These are phyloP conservation scores for Nysson spinosus DNA, from an alignment of 2,888 invertebrate genomes.

Conservation along the genomic window DNA sequence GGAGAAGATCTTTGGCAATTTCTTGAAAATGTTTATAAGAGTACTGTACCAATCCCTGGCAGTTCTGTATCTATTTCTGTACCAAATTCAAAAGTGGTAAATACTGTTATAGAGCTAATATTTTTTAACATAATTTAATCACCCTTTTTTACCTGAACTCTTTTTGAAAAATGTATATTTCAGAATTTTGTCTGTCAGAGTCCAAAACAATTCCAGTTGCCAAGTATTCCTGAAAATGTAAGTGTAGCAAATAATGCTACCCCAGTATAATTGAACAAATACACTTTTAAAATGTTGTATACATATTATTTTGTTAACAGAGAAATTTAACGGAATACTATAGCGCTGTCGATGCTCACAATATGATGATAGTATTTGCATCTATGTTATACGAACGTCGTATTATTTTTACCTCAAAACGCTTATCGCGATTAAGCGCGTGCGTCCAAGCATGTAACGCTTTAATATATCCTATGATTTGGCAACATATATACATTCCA, in stretches of 20 bases:
- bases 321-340: conserved; percentile 98
- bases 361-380: conserved; percentile 97
- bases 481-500: conserved; percentile 99
- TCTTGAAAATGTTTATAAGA: conserved; percentile 83
- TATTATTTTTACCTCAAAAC: conserved; percentile 94
- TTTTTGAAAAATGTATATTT: conserved; percentile 71
- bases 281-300: not conserved
- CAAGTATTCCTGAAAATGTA: conserved; percentile 97
- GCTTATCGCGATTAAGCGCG: conserved; percentile 92
- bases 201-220: conserved; percentile 89
- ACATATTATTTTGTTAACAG: conserved; percentile 78
- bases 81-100: conserved; percentile 79
- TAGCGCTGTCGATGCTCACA: conserved; percentile 95
- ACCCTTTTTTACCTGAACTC: too few relatives aligned
- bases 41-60: conserved; percentile 85
- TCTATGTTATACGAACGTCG: conserved; percentile 96
- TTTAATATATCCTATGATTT: conserved; percentile 97
- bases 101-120: conserved; percentile 56
- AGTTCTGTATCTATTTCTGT: conserved; percentile 82
- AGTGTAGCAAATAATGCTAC: conserved; percentile 78
- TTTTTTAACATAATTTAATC: too few relatives aligned
- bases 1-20: conserved; percentile 82
- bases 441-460: conserved; percentile 96
- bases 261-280: not conserved
- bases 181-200: conserved; percentile 89